Percentiles rank a stretch among this genome's conserved stretches.
phyloP scores from a whole-genome alignment of 2,888 invertebrate genomes.

The Candidula unifasciata region DNA sequence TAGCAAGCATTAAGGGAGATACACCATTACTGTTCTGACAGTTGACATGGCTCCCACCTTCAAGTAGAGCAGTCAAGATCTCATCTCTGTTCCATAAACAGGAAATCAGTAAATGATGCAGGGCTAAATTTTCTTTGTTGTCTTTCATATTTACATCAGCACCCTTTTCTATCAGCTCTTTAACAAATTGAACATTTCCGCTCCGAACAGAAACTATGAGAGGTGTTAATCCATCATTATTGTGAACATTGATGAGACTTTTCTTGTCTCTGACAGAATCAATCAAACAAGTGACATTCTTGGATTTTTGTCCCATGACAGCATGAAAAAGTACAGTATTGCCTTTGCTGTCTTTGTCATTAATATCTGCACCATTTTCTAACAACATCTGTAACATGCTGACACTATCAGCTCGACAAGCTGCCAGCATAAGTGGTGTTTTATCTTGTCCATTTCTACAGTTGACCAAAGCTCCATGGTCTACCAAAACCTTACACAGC shows the following conservation, averaged over 20 bases:
- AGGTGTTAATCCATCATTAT: neutral
- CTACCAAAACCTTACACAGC: neutral
- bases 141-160: slow-evolving; percentile 17
- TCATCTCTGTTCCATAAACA: neutral
- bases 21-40: neutral
- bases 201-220: neutral
- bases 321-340: slow-evolving; percentile 7
- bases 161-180: neutral
- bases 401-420: neutral
- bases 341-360: neutral
- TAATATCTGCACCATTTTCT: slow-evolving; percentile 4
- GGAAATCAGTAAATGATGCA: neutral
- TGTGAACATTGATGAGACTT: neutral
- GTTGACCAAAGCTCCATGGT: neutral
- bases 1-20: slow-evolving; percentile 4
- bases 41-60: neutral
- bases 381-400: neutral
- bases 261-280: neutral
- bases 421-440: slow-evolving; percentile 34
- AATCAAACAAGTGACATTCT: neutral
- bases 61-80: neutral
- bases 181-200: neutral
- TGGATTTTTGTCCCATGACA: neutral
- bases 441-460: neutral
- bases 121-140: neutral